Evolutionary conservation across 2,797 vertebrate genomes (phyloP).

Genomic region (Oreortyx pictus): DNA sequence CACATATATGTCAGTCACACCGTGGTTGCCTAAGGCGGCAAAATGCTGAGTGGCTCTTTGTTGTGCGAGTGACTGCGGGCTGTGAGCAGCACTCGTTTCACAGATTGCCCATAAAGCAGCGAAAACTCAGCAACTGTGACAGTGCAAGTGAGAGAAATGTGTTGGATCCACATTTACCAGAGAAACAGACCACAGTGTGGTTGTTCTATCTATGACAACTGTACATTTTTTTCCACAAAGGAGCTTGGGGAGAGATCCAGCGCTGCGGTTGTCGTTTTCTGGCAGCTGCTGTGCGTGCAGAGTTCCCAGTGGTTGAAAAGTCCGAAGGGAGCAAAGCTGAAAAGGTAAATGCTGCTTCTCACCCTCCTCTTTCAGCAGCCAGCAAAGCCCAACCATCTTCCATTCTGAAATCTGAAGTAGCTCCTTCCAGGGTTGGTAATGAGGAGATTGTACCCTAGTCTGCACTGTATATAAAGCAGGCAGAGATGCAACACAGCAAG

Average conservation of each 20-base stretch:
- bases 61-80: conserved; percentile 50
- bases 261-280: neutral
- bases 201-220: conserved; percentile 7
- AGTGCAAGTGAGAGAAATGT: neutral
- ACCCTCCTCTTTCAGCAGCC: neutral
- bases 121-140: conserved; percentile 31
- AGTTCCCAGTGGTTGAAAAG: neutral
- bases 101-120: conserved; percentile 25
- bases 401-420: neutral
- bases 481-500: neutral
- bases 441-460: neutral
- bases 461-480: neutral
- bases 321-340: neutral
- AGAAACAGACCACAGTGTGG: neutral
- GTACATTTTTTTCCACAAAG: neutral
- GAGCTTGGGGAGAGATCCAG: neutral
- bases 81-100: conserved; percentile 38
- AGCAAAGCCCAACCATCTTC: neutral
- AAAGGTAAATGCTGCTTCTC: neutral
- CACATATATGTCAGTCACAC: conserved; percentile 35
- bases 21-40: conserved; percentile 46
- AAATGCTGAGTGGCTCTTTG: conserved; percentile 55
- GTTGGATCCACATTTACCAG: conserved; percentile 12
- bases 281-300: neutral
- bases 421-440: neutral